phyloP scores from a whole-genome alignment of 2,113 vertebrate species.

The Cottus gobio region DNA sequence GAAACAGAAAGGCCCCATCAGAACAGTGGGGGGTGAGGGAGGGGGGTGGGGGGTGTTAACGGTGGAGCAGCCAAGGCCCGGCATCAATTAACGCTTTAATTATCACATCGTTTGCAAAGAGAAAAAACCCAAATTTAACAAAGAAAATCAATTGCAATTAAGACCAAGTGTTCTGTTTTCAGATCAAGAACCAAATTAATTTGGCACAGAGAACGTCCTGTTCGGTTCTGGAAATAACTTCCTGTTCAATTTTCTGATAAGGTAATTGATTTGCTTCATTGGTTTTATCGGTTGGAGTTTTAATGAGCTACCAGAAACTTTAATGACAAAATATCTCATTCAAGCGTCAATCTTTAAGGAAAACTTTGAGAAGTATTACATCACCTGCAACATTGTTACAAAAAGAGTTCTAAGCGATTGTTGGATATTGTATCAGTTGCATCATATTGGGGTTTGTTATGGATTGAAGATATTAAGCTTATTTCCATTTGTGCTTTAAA shows the following conservation, averaged over 20 bases:
- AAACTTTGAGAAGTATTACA: not conserved
- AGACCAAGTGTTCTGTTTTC: not conserved
- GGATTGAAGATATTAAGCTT: not conserved
- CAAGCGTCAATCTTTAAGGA: too few species aligned
- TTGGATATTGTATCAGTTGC: not conserved
- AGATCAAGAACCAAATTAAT: not conserved
- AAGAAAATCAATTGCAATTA: not conserved
- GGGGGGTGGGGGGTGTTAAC: too few species aligned
- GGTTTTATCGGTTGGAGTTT: not conserved
- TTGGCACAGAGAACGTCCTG: not conserved
- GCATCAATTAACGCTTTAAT: not conserved
- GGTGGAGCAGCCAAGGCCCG: not conserved
- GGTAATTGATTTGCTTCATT: not conserved
- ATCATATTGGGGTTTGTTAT: not conserved
- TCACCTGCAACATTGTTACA: not conserved
- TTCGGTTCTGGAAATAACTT: conserved; percentile 35
- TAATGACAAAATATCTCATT: not conserved
- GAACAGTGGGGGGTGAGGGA: too few species aligned
- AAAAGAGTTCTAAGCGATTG: not conserved
- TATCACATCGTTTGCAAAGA: conserved; percentile 26
- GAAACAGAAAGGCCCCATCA: conserved; percentile 49
- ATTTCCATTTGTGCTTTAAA: not conserved
- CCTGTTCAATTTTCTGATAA: not conserved
- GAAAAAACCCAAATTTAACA: not conserved
- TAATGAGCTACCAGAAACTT: not conserved